Conservation (phyloP, 2,888 invertebrate genomes). For the Operophtera brumata region DNA sequence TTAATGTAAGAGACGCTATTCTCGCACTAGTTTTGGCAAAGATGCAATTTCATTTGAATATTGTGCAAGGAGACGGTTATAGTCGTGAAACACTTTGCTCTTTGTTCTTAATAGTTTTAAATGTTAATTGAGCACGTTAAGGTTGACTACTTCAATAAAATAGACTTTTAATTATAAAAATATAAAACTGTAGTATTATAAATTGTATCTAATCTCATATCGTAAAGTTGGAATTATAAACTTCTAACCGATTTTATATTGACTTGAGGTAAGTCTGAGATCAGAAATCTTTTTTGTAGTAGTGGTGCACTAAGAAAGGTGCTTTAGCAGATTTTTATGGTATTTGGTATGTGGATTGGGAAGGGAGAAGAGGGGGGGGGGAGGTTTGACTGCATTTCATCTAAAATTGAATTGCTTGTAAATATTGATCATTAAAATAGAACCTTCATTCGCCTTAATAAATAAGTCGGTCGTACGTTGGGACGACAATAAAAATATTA, state of each 20-base stretch:
- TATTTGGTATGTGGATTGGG: too few species aligned
- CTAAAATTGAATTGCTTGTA: too few species aligned
- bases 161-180: background rate
- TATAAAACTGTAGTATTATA: background rate
- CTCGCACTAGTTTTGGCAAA: conserved; percentile 79
- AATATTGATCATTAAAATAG: too few species aligned
- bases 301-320: too few species aligned
- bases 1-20: conserved; percentile 76
- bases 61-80: conserved; percentile 76
- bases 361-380: too few species aligned
- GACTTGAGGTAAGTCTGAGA: too few species aligned
- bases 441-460: conserved; percentile 14
- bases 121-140: conserved; percentile 19
- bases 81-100: conserved; percentile 61
- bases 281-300: too few species aligned
- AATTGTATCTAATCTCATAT: too few species aligned
- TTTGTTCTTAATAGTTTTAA: conserved; percentile 28
- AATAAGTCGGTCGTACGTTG: conserved; percentile 50
- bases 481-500: conserved; percentile 67
- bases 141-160: background rate
- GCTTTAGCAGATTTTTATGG: too few species aligned
- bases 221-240: too few species aligned
- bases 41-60: conserved; percentile 81
- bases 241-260: too few species aligned
- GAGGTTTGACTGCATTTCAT: too few species aligned